Evolutionary conservation across 2,797 vertebrate genomes (phyloP).

Genomic region (Lacerta agilis): DNA sequence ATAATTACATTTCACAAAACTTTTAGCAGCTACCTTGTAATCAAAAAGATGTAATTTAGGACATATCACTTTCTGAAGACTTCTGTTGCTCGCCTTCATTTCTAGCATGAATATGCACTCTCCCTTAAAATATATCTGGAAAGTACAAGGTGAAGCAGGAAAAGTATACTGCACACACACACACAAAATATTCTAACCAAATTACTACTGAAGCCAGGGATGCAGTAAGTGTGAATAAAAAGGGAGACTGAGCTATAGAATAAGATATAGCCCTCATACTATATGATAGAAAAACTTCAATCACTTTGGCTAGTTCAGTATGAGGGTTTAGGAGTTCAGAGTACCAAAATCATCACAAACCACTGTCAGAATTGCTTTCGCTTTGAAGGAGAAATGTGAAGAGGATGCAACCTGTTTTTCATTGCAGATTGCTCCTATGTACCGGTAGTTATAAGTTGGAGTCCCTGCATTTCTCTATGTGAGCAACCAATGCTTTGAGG

Average conservation of each 20-base stretch:
- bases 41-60: background rate
- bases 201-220: background rate
- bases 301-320: background rate
- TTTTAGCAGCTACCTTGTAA: background rate
- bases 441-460: background rate
- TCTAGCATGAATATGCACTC: background rate
- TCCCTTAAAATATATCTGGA: background rate
- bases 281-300: background rate
- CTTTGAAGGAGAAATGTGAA: background rate
- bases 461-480: background rate
- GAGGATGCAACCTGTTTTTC: background rate
- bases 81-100: background rate
- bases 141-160: background rate
- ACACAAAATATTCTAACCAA: background rate
- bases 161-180: background rate
- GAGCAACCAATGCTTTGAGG: rapidly evolving
- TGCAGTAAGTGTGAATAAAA: background rate
- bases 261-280: background rate
- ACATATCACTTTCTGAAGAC: background rate
- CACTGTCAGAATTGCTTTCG: background rate
- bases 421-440: background rate
- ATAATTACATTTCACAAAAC: background rate
- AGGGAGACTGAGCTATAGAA: background rate
- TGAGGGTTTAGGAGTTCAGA: background rate
- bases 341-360: background rate